Percentiles rank a stretch among this genome's conserved stretches.
phyloP scores from a whole-genome alignment of 2,797 vertebrate species.

The Notoglanidium macrostoma region DNA sequence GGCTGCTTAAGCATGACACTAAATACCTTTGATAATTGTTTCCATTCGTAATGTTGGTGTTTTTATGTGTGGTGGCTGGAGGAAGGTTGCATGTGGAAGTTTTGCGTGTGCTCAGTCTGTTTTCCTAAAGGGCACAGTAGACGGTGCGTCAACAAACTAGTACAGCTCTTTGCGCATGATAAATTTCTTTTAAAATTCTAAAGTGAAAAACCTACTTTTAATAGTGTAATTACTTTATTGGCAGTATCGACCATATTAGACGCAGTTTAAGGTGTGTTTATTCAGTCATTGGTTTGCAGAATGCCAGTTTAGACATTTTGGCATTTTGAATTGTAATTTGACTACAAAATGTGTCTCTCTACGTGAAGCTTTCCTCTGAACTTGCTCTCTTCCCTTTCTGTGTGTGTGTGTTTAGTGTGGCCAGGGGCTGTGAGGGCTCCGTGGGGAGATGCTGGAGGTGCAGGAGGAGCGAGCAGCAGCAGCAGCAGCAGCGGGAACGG shows the following conservation, averaged over 20 bases:
- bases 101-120: background rate
- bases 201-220: background rate
- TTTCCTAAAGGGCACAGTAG: background rate
- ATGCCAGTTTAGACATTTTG: background rate
- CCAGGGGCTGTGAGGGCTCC: conserved; percentile 97
- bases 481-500: conserved; percentile 48
- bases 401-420: conserved; percentile 76
- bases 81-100: background rate
- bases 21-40: background rate
- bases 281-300: background rate
- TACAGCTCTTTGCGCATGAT: background rate
- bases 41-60: background rate
- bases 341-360: background rate
- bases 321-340: background rate
- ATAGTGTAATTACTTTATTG: background rate
- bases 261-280: background rate
- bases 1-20: background rate
- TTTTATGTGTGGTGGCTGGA: conserved; percentile 15
- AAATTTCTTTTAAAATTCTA: background rate
- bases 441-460: conserved; percentile 95
- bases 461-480: conserved; percentile 84
- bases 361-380: conserved; percentile 5
- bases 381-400: background rate
- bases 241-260: background rate
- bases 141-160: background rate